These are phyloP conservation scores for Solenopsis invicta DNA, from an alignment of 1,140 invertebrate species.

Conservation along the genomic window DNA sequence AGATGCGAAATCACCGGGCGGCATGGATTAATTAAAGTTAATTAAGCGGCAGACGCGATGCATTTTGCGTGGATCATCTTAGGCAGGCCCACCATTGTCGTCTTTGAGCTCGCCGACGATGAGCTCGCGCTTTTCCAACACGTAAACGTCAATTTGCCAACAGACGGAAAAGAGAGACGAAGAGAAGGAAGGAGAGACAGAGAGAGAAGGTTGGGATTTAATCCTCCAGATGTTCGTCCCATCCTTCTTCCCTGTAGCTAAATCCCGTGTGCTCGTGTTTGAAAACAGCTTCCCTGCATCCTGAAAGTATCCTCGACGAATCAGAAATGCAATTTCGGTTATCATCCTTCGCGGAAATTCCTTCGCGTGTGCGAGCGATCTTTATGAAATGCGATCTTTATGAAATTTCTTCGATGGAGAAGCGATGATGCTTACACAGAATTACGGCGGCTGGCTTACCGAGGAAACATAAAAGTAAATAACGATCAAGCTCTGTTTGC, in stretches of 20 bases:
- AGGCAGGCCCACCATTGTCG: neutral
- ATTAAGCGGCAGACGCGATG: slow-evolving; percentile 60
- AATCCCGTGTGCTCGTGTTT: neutral
- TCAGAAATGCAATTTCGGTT: slow-evolving; percentile 61
- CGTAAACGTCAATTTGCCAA: slow-evolving; percentile 44
- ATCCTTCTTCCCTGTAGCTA: slow-evolving; percentile 3
- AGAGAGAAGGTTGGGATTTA: slow-evolving; percentile 17
- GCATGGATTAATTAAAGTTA: slow-evolving; percentile 72
- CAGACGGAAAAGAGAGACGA: neutral
- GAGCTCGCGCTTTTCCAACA: slow-evolving; percentile 32
- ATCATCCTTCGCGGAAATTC: slow-evolving; percentile 53
- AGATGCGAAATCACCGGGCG: slow-evolving; percentile 56
- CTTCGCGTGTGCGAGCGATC: slow-evolving; percentile 25
- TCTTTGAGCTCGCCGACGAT: slow-evolving; percentile 43
- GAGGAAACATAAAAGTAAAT: slow-evolving; percentile 28
- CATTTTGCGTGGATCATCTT: slow-evolving; percentile 24
- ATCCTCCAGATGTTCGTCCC: neutral
- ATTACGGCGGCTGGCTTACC: slow-evolving; percentile 8
- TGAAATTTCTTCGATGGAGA: slow-evolving; percentile 53
- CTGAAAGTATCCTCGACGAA: slow-evolving; percentile 44
- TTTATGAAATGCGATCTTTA: slow-evolving; percentile 34
- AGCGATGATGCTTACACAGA: slow-evolving; percentile 49
- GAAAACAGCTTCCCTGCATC: neutral
- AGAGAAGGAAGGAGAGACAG: no score
- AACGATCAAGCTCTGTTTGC: neutral